Evolutionary conservation across 1,140 invertebrate species (phyloP), one percentile per base, ranked within the genome.

Genomic region (Halesus radiatus): DNA sequence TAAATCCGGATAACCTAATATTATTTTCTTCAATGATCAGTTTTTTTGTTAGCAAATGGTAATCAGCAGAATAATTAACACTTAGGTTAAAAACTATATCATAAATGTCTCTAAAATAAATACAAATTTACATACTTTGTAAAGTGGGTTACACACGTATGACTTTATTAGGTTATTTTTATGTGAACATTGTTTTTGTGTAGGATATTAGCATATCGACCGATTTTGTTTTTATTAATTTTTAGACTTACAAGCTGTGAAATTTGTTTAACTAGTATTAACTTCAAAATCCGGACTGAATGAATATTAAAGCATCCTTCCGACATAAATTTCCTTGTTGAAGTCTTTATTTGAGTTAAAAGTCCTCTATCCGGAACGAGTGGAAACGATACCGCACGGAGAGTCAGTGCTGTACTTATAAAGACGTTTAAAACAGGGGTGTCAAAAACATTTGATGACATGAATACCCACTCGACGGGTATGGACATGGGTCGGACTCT

Each of bases 371-470:
- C 1, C 10, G 3, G n/a, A n/a, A 10, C n/a, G 4, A 22, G 54
- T 22, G 20, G 16, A 56, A 18, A 18, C 20, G 20, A 56, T n/a
- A 20, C n/a, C 16, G n/a, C n/a, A 56, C 5, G 5, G 7, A 56
- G n/a, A 56, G 20, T 22, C n/a, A 64, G 18, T 22, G 15, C 3
- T 23, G 20, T 68, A 45, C 32, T 68, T 45, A 18, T n/a, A 18
- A 18, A 18, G 32, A 32, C 26, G 64, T 18, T 32, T 68, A 37
- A 37, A 37, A 68, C 15, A 32, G 37, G 23, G 16, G n/a, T 22
- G 16, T 68, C 64, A 68, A 37, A 68, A 68, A 50, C 64, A 45
- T 45, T 45, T 68, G 16, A 68, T 45, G 15, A 68, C 64, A 68
- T 18, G 64, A 68, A 68, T 68, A 68, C 32, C 64, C 64, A 68